These are phyloP conservation scores for Drosophila eugracilis DNA, from an alignment of 1,140 invertebrate genomes.

Conservation along the genomic window DNA sequence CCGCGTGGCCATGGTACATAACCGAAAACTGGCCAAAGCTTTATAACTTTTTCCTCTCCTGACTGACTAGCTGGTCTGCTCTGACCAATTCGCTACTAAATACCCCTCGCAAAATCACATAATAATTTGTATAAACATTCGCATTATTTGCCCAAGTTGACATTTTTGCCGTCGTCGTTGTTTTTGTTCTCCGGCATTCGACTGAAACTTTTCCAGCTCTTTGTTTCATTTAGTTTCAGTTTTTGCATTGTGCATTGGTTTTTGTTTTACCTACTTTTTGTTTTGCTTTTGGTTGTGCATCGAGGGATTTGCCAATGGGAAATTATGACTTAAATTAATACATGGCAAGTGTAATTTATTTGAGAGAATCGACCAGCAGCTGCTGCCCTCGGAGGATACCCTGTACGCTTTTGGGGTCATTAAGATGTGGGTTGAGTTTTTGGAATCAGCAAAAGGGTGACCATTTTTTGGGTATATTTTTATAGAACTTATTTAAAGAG, in stretches of 20 bases:
- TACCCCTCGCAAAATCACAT: slow-evolving; percentile 57
- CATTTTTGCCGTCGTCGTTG: slow-evolving; percentile 36
- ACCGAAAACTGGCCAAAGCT: slow-evolving; percentile 35
- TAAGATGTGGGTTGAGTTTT: background rate
- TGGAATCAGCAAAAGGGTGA: too few species aligned
- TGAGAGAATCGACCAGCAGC: slow-evolving; percentile 23
- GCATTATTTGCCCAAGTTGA: slow-evolving; percentile 64
- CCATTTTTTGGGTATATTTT: too few species aligned
- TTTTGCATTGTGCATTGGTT: slow-evolving; percentile 16
- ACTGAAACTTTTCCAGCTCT: slow-evolving; percentile 42
- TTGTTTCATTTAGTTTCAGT: slow-evolving; percentile 40
- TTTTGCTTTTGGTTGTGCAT: slow-evolving; percentile 25
- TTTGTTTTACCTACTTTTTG: slow-evolving; percentile 17
- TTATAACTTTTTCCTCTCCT: slow-evolving; percentile 43
- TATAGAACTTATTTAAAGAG: too few species aligned
- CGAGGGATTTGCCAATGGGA: slow-evolving; percentile 61
- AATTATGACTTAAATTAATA: slow-evolving; percentile 71
- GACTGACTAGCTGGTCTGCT: too few species aligned
- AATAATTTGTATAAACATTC: slow-evolving; percentile 79
- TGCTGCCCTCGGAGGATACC: slow-evolving; percentile 13
- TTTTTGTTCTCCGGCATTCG: slow-evolving; percentile 8
- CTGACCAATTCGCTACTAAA: background rate
- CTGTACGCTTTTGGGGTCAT: background rate
- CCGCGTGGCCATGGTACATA: slow-evolving; percentile 42
- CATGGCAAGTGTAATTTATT: slow-evolving; percentile 63